phyloP scores from a whole-genome alignment of 1,140 invertebrate genomes.

The Psix sp. region DNA sequence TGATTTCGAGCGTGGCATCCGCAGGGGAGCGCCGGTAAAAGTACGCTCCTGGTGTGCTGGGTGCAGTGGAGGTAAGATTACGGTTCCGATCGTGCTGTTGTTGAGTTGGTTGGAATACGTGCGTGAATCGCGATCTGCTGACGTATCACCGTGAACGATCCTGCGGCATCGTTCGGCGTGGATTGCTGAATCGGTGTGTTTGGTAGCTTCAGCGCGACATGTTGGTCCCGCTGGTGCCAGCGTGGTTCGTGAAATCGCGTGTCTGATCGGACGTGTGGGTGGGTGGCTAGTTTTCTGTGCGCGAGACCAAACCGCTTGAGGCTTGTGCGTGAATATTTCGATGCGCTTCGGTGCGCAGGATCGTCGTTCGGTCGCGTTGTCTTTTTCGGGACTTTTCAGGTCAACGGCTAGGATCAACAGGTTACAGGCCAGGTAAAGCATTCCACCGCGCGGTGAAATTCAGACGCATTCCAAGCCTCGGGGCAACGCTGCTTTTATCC shows the following conservation, averaged over 20 bases:
- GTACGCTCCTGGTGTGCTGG: constrained; percentile 65
- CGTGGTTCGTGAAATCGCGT: constrained; percentile 30
- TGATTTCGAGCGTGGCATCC: not conserved
- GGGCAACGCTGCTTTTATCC: not conserved
- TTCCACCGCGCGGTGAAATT: constrained; percentile 40
- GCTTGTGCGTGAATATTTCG: constrained; percentile 6
- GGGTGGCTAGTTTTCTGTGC: constrained; percentile 18
- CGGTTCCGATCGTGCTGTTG: constrained; percentile 66
- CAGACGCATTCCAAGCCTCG: constrained; percentile 31
- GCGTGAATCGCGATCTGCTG: constrained; percentile 69
- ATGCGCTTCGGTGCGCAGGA: not conserved
- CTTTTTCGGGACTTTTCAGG: constrained; percentile 40
- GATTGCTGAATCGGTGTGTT: not conserved
- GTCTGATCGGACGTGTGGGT: constrained; percentile 38
- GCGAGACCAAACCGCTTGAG: constrained; percentile 4
- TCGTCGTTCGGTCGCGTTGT: too few relatives aligned
- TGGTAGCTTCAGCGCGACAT: constrained; percentile 10
- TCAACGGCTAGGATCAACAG: constrained; percentile 28
- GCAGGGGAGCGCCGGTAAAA: constrained; percentile 37
- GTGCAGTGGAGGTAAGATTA: constrained; percentile 61
- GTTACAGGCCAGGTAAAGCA: constrained; percentile 42
- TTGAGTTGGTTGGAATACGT: constrained; percentile 66
- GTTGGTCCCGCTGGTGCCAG: constrained; percentile 36
- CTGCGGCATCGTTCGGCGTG: constrained; percentile 9
- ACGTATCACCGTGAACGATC: constrained; percentile 62